Base-by-base conservation (phyloP, 2,113 vertebrate genomes). In the Zosterops borbonicus region DNA sequence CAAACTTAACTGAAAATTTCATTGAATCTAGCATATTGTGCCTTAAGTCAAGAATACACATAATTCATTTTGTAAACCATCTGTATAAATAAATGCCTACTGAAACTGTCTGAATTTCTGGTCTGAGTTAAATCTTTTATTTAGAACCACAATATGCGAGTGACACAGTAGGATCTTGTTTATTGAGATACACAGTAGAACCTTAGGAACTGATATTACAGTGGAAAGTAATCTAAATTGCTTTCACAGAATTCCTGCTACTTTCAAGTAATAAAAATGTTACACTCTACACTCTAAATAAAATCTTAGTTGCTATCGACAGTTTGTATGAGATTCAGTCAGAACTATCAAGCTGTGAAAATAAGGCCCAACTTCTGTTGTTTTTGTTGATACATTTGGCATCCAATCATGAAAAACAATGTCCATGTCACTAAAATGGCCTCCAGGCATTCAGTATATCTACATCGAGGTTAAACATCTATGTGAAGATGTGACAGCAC, bases 381-480 rank as follows among this genome's bases (percentile, higher is more conserved):
- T 93, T 97, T 91, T 97, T 98, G 97, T 98, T 98, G 97, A 98
- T 98, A 97, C 97, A 96, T 97, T 97, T 97, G 97, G 97, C 97
- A 98, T 97, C 98, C 97, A 98, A 98, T 98, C 98, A 98, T 97
- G 97, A 97, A 97, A 98, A 98, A 97, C 98, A 98, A 98, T 98
- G 98, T 97, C 97, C 82, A 93, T 97, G 97, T 97, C 98, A 98
- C 97, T 97, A 94, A 98, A 98, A 97, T 97, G 97, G 98, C 98
- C 98, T 98, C 97, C 88, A 94, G 98, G 96, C 97, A 97, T 97
- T 96, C 97, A 95, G 97, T 98, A 95, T 98, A 98, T 98, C 97
- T 98, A 98, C 97, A 98, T 94, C 93, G 97, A 97, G 97, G 98
- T 98, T 98, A 98, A 98, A 98, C 97, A 98, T 98, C 97, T 98